Base-by-base conservation (phyloP, 1,140 invertebrate species). In the Tetramorium parvispinum region DNA sequence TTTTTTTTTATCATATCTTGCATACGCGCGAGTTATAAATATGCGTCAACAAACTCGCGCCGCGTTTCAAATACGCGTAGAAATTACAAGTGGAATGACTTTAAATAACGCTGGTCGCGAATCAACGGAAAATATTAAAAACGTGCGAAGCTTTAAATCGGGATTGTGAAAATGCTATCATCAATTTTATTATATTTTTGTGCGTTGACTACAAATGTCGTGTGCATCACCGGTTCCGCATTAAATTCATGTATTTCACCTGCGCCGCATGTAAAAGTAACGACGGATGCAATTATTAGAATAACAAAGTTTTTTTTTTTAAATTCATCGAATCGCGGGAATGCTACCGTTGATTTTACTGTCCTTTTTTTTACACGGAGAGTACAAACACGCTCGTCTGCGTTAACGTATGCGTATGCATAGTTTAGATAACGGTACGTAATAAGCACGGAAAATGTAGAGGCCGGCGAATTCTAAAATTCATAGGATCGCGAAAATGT, bases 371-470 rank as follows among this genome's bases (percentile, higher is more conserved):
- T 24, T 16, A n/a, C 27, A 32, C 46, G 46, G 66, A 66, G n/a
- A 24, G n/a, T 66, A 6, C 46, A 43, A 79, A 73, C 49, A 73
- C 27, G n/a, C 40, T 53, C 70, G 18, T 53, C 18, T 8, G 43
- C 21, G 49, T 65, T 37, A 37, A 24, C 13, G 16, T 40, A 51
- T n/a, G 46, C 3, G 53, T 16, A 61, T 40, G 32, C 24, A 32
- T 63, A 63, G 32, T 66, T 79, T 79, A 77, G 75, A 61, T 68
- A 79, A 24, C 61, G 61, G 76, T 27, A n/a, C 43, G 27, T 53
- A 79, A 79, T 51, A 46, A 77, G 55, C 55, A 27, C 21, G 7
- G 40, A n/a, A 77, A 77, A 61, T 61, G 37, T 43, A 6, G 75
- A 77, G 37, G 46, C 46, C 75, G 16, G 16, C 37, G 21, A 59